A percentile compares a stretch with the other conserved stretches of the same genome.
These are phyloP conservation scores for Petrocephalus schoutedeni DNA, from an alignment of 2,797 vertebrate genomes.

Conservation along the genomic window DNA sequence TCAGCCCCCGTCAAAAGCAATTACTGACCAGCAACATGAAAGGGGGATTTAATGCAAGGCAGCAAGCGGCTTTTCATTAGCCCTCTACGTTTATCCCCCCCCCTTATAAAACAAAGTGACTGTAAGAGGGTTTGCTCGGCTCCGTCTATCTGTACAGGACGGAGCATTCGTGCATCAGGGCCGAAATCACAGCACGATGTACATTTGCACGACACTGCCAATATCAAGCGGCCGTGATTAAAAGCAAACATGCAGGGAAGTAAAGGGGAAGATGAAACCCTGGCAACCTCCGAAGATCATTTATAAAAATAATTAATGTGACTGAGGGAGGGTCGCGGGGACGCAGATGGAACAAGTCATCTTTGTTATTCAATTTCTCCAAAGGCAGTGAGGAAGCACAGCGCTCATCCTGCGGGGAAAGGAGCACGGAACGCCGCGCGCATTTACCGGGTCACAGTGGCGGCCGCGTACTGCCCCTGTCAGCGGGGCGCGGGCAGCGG, in stretches of 20 bases:
- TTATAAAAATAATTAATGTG: constrained; percentile 61
- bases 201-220: neutral
- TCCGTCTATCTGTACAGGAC: constrained; percentile 27
- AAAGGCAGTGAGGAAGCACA: constrained; percentile 55
- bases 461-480: constrained; percentile 28
- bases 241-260: constrained; percentile 42
- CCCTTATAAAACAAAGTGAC: neutral
- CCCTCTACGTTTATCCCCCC: neutral
- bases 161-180: neutral
- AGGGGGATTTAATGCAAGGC: constrained; percentile 21
- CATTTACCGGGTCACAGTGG: constrained; percentile 34
- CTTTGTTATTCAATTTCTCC: constrained; percentile 61
- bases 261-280: constrained; percentile 22
- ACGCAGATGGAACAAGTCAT: constrained; percentile 61
- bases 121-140: constrained; percentile 32
- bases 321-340: constrained; percentile 48
- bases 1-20: constrained; percentile 8
- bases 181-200: constrained; percentile 1
- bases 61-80: neutral
- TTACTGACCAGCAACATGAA: constrained; percentile 5
- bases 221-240: constrained; percentile 37
- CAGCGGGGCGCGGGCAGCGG: constrained; percentile 25
- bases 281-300: constrained; percentile 50
- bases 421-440: constrained; percentile 17
- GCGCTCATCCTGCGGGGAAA: constrained; percentile 51